Percentiles rank a stretch among this genome's conserved stretches.
phyloP scores from a whole-genome alignment of 1,140 invertebrate genomes.

The Amyelois transitella region DNA sequence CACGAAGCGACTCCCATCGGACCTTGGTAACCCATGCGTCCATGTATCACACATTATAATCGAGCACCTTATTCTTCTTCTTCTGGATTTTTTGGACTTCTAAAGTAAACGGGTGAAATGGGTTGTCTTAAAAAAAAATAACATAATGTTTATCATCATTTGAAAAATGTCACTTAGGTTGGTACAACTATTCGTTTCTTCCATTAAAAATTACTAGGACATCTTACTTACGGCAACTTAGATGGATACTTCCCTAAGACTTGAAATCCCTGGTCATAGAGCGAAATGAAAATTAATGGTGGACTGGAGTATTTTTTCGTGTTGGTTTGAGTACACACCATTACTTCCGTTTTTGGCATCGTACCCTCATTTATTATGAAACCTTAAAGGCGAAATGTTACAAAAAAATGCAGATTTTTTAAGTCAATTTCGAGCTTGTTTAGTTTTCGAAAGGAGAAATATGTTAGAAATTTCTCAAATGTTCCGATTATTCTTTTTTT shows the following conservation, averaged over 20 bases:
- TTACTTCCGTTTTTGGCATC: conserved; percentile 64
- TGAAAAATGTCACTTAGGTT: background rate
- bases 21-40: too few relatives aligned
- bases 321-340: conserved; percentile 70
- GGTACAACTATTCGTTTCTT: background rate
- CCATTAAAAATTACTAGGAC: conserved; percentile 17
- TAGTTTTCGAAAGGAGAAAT: background rate
- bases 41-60: too few relatives aligned
- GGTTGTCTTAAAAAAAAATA: too few relatives aligned
- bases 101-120: too few relatives aligned
- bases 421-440: background rate
- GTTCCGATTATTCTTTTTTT: too few relatives aligned
- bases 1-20: too few relatives aligned
- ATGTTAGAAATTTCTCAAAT: too few relatives aligned
- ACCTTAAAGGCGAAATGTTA: conserved; percentile 36
- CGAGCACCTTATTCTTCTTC: too few relatives aligned
- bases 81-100: too few relatives aligned
- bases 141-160: background rate
- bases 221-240: conserved; percentile 33
- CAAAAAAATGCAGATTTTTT: conserved; percentile 40
- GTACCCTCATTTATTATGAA: conserved; percentile 70
- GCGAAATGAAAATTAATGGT: conserved; percentile 72
- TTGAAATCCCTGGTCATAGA: conserved; percentile 55
- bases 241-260: conserved; percentile 42
- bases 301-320: conserved; percentile 69